Evolutionary conservation across 2,888 invertebrate genomes (phyloP).

Genomic region (Drosophila recens): DNA sequence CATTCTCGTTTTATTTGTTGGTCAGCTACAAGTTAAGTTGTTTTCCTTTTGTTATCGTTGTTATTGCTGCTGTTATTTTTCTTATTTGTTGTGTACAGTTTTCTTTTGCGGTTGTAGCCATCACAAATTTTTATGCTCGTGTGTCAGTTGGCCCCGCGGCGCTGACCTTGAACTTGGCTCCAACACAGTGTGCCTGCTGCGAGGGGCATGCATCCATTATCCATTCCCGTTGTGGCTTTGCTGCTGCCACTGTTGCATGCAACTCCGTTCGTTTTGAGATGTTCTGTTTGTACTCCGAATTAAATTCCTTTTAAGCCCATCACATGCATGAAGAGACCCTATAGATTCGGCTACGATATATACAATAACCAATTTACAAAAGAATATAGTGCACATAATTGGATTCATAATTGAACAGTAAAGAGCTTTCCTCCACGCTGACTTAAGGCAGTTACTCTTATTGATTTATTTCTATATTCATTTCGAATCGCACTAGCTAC

Average conservation of each 20-base stretch:
- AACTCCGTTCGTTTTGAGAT: conserved; percentile 1
- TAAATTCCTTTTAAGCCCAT: conserved; percentile 44
- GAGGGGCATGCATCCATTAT: background rate
- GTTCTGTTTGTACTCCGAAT: conserved; percentile 48
- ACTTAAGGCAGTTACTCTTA: background rate
- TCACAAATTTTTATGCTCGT: conserved; percentile 30
- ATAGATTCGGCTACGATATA: background rate
- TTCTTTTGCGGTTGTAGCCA: conserved; percentile 10
- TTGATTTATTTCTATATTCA: background rate
- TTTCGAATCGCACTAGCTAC: too few relatives aligned
- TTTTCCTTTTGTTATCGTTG: background rate
- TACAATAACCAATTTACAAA: background rate
- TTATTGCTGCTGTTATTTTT: background rate
- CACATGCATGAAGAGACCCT: conserved; percentile 12
- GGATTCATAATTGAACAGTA: background rate
- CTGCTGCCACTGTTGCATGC: conserved; percentile 17
- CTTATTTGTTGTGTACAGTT: background rate
- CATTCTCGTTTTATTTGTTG: conserved; percentile 9
- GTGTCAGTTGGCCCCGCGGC: conserved; percentile 30
- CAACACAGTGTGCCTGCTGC: conserved; percentile 6
- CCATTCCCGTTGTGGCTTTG: background rate
- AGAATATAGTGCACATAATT: background rate
- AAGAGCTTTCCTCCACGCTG: too few relatives aligned
- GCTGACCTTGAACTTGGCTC: conserved; percentile 62
- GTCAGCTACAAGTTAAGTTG: conserved; percentile 6